A percentile compares a stretch with the other conserved stretches of the same genome.
These are phyloP conservation scores for Argyrosomus regius DNA, from an alignment of 2,797 vertebrate genomes.

Conservation along the genomic window DNA sequence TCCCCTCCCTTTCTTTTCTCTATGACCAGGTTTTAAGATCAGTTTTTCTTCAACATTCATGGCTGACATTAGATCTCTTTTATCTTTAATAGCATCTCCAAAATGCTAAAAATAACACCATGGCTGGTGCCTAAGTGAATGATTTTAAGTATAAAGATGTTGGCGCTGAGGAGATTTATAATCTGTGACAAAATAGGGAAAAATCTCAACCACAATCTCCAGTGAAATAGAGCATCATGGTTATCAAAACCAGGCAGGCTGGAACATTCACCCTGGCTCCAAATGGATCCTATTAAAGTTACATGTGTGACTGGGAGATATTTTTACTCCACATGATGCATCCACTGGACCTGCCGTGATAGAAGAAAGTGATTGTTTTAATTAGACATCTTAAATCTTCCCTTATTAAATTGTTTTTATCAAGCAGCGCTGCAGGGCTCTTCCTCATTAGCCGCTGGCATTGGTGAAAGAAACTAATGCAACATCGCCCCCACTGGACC, in stretches of 20 bases:
- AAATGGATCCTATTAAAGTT: conserved; percentile 63
- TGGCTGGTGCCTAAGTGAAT: conserved; percentile 22
- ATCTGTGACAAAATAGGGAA: conserved; percentile 55
- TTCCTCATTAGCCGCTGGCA: conserved; percentile 15
- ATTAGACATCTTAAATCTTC: conserved; percentile 24
- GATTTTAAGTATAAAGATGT: conserved; percentile 59
- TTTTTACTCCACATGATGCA: conserved; percentile 16
- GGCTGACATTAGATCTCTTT: conserved; percentile 31
- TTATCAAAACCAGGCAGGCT: conserved; percentile 71
- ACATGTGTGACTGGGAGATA: conserved; percentile 37
- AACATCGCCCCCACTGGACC: conserved; percentile 70
- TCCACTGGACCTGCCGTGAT: conserved; percentile 8
- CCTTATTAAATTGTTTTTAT: conserved; percentile 15
- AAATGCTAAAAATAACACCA: conserved; percentile 35
- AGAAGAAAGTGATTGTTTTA: conserved; percentile 18
- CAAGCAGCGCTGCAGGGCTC: conserved; percentile 21
- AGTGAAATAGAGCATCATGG: conserved; percentile 36
- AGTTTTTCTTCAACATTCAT: conserved; percentile 12
- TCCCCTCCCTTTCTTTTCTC: not conserved
- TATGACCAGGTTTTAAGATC: conserved; percentile 4
- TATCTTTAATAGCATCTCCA: conserved; percentile 30
- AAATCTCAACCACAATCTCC: conserved; percentile 53
- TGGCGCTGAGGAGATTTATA: conserved; percentile 62
- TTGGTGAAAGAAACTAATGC: conserved; percentile 30
- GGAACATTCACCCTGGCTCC: conserved; percentile 40